These are phyloP conservation scores for Osmoderma eremita DNA, from an alignment of 2,888 invertebrate species.

Conservation along the genomic window DNA sequence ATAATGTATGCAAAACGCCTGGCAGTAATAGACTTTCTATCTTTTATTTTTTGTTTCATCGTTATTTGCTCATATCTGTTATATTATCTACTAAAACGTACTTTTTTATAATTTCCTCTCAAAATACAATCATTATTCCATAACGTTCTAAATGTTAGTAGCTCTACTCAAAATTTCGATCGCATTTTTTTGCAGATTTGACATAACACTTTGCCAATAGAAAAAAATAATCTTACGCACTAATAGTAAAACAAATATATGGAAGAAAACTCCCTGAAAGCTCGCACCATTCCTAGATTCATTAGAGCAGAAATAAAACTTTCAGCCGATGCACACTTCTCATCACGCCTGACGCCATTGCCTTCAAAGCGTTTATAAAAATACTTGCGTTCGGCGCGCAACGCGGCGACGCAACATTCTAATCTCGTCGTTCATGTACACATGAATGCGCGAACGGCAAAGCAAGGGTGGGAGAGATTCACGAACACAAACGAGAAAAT, in stretches of 20 bases:
- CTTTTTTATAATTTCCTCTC: too few relatives aligned
- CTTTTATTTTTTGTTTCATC: too few relatives aligned
- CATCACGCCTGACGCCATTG: conserved; percentile 33
- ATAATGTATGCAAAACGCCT: too few relatives aligned
- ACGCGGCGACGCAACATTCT: conserved; percentile 39
- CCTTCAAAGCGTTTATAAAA: conserved; percentile 26
- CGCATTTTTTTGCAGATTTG: too few relatives aligned
- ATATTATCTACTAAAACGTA: too few relatives aligned
- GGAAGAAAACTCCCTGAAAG: neutral
- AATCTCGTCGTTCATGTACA: conserved; percentile 38
- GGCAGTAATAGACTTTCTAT: too few relatives aligned
- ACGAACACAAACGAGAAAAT: conserved; percentile 50
- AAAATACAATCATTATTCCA: too few relatives aligned
- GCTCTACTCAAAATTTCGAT: too few relatives aligned
- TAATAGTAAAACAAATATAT: neutral
- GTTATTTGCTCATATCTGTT: too few relatives aligned
- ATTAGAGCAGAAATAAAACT: conserved; percentile 26
- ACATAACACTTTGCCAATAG: neutral
- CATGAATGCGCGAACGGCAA: conserved; percentile 42
- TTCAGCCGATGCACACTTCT: conserved; percentile 27
- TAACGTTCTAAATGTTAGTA: too few relatives aligned
- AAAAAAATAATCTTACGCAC: conserved; percentile 19
- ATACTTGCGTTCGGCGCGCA: conserved; percentile 39
- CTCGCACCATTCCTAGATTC: conserved; percentile 10
- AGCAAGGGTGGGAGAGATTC: conserved; percentile 39